phyloP scores from a whole-genome alignment of 2,113 vertebrate species.

The Dendropsophus ebraccatus region DNA sequence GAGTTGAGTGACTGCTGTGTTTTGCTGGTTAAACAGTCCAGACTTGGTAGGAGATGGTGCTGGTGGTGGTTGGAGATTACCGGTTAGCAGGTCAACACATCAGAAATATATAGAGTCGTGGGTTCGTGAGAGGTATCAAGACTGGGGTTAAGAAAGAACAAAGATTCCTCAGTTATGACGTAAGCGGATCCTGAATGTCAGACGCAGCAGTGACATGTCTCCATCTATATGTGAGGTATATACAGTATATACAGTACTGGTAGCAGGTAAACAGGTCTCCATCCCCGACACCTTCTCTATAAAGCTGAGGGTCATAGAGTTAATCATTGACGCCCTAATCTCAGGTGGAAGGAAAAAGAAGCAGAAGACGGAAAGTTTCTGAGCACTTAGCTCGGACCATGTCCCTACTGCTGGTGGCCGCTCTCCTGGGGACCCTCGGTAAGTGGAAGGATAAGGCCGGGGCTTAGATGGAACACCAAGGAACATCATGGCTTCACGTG shows the following conservation, averaged over 20 bases:
- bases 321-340: slow-evolving; percentile 49
- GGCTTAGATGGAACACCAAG: not conserved
- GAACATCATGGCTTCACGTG: not conserved
- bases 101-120: too few relatives aligned
- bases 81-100: too few relatives aligned
- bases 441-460: not conserved
- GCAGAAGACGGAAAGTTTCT: not conserved
- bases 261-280: not conserved
- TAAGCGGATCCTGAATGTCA: not conserved
- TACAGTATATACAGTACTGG: not conserved
- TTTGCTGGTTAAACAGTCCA: too few relatives aligned
- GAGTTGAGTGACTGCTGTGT: too few relatives aligned
- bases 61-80: not conserved
- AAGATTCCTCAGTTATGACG: not conserved
- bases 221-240: not conserved
- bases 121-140: not conserved
- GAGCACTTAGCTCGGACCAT: not conserved
- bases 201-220: too few relatives aligned
- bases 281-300: not conserved
- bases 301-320: not conserved
- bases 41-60: not conserved
- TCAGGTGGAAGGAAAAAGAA: not conserved
- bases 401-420: slow-evolving; percentile 7
- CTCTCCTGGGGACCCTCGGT: slow-evolving; percentile 32
- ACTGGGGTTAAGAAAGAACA: not conserved